These are phyloP conservation scores for Chionoecetes opilio DNA, from an alignment of 1,140 invertebrate species.

Conservation along the genomic window DNA sequence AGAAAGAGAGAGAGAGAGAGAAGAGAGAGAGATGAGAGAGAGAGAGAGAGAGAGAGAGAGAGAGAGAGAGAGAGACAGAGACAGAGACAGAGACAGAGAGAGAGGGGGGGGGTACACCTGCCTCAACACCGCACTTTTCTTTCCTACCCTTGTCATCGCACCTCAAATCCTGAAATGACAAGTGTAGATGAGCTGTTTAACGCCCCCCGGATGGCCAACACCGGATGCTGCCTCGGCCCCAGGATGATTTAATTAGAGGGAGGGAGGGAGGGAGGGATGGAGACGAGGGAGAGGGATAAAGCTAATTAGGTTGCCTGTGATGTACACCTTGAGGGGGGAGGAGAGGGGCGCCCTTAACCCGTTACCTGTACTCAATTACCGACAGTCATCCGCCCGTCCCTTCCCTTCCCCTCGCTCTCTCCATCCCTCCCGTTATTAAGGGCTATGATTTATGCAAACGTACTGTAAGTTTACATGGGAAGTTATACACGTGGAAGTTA, in stretches of 20 bases:
- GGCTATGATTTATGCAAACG: too few species aligned
- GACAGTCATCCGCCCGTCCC: background rate
- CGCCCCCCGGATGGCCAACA: background rate
- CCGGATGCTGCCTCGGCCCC: background rate
- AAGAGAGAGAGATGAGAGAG: too few species aligned
- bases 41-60: background rate
- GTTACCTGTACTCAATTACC: background rate
- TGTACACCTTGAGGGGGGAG: constrained; percentile 10
- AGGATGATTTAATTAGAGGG: background rate
- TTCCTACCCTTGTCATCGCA: too few species aligned
- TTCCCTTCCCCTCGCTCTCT: too few species aligned
- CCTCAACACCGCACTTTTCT: background rate
- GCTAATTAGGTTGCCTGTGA: constrained; percentile 27
- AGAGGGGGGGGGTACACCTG: too few species aligned
- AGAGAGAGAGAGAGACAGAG: background rate
- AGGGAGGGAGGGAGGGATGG: background rate
- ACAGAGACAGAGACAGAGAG: background rate
- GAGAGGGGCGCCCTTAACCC: constrained; percentile 10
- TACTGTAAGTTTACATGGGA: background rate
- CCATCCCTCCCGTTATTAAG: too few species aligned
- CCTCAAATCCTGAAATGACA: too few species aligned
- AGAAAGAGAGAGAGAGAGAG: too few species aligned
- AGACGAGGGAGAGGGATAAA: background rate
- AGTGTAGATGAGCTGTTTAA: background rate
- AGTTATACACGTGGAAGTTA: background rate